These are phyloP conservation scores for Andrena hattorfiana DNA, from an alignment of 2,888 invertebrate species.

Conservation along the genomic window DNA sequence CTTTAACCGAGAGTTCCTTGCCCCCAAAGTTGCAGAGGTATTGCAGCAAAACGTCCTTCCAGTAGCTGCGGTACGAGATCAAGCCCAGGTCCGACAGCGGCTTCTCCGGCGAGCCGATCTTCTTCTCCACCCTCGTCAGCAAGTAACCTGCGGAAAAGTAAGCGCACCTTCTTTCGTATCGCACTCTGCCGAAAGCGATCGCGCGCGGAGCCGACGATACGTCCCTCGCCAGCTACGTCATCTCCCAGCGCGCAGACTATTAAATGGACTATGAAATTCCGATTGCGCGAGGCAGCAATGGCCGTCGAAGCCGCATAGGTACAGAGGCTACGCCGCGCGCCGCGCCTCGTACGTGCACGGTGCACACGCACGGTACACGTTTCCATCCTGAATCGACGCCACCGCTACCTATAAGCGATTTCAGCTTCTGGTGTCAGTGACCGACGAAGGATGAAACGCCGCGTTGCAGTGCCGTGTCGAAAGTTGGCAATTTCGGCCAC, in stretches of 20 bases:
- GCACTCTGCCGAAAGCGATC: background rate
- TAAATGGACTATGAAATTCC: slow-evolving; percentile 61
- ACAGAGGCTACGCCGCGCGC: slow-evolving; percentile 17
- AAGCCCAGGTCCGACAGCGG: slow-evolving; percentile 98
- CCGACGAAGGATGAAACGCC: slow-evolving; percentile 69
- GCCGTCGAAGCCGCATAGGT: slow-evolving; percentile 55
- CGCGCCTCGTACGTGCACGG: slow-evolving; percentile 2
- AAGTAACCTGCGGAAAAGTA: slow-evolving; percentile 92
- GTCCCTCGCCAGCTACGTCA: slow-evolving; percentile 24
- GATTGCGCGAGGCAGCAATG: slow-evolving; percentile 57
- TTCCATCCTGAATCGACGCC: slow-evolving; percentile 57
- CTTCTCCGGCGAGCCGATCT: slow-evolving; percentile 99
- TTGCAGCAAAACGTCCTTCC: slow-evolving; percentile 98
- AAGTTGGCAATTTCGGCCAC: slow-evolving; percentile 28
- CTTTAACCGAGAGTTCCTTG: slow-evolving; percentile 95
- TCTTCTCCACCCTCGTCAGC: slow-evolving; percentile 97
- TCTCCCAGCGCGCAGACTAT: slow-evolving; percentile 28
- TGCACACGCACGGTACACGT: slow-evolving; percentile 22
- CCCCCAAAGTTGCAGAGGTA: slow-evolving; percentile 96
- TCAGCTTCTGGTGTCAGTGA: slow-evolving; percentile 65
- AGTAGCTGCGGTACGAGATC: slow-evolving; percentile 98
- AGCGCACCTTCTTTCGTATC: background rate
- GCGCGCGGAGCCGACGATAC: background rate
- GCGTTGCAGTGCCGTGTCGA: slow-evolving; percentile 45
- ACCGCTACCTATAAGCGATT: slow-evolving; percentile 42